A percentile compares a stretch with the other conserved stretches of the same genome.
phyloP scores from a whole-genome alignment of 1,140 invertebrate genomes.

The Drosophila ogumai region DNA sequence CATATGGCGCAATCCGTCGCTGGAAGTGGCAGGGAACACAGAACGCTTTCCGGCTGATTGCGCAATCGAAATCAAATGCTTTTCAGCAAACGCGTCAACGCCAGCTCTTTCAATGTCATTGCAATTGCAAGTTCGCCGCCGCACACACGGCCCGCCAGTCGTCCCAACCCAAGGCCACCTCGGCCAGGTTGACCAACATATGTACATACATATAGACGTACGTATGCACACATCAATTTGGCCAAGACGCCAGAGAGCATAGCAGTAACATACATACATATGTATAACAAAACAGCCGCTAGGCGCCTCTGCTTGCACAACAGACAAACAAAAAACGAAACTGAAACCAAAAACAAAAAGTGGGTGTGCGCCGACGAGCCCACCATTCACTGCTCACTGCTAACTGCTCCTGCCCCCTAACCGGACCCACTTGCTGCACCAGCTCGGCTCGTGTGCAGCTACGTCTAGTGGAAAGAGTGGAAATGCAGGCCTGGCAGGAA shows the following conservation, averaged over 20 bases:
- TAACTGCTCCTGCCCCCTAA: slow-evolving; percentile 2
- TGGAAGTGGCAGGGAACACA: slow-evolving; percentile 28
- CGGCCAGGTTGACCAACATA: slow-evolving; percentile 63
- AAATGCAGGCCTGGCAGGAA: slow-evolving; percentile 6
- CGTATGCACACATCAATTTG: slow-evolving; percentile 14
- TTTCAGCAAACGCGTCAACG: slow-evolving; percentile 42
- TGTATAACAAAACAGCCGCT: slow-evolving; percentile 46
- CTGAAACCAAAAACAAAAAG: slow-evolving; percentile 53
- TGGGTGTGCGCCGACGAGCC: slow-evolving; percentile 75
- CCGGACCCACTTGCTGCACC: slow-evolving; percentile 3
- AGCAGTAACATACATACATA: slow-evolving; percentile 8
- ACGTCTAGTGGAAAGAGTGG: slow-evolving; percentile 19
- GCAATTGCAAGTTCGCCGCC: slow-evolving; percentile 56
- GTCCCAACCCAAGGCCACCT: slow-evolving; percentile 68
- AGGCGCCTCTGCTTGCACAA: slow-evolving; percentile 59
- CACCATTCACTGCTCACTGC: slow-evolving; percentile 35
- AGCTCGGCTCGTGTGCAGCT: slow-evolving; percentile 13
- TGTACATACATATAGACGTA: slow-evolving; percentile 2
- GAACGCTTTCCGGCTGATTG: slow-evolving; percentile 47
- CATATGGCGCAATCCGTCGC: slow-evolving; percentile 49
- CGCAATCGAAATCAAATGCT: slow-evolving; percentile 49
- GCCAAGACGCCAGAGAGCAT: slow-evolving; percentile 15
- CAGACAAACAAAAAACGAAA: slow-evolving; percentile 48
- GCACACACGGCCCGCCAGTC: slow-evolving; percentile 8
- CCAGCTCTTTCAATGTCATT: slow-evolving; percentile 77